Base-by-base conservation (phyloP, 2,888 invertebrate species). In the Oscheius onirici region DNA sequence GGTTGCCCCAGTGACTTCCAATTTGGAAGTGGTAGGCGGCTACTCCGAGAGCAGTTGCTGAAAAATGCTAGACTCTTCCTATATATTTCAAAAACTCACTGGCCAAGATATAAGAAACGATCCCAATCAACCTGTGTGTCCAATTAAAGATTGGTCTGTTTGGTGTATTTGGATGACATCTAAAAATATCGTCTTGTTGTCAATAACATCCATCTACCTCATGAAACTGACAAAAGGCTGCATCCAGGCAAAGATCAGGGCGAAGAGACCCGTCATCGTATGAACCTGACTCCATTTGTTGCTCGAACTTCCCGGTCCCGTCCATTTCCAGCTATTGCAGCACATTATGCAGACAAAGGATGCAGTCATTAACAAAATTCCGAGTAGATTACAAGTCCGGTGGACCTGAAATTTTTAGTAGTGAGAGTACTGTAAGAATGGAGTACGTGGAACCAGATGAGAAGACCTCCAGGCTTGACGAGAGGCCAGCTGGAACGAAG, bases 361-460 rank as follows among this genome's bases (percentile, higher is more conserved):
- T 13, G 79, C 79, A 10, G 80, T 75, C 79, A 82, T 78, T 5
- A 78, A 54, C 10, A 63, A 67, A 17, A 78, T 77, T 54, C 72
- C 82, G 44, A 80, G 54, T 22, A 81, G 49, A 54, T 82, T 82
- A 24, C 69, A 74, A 1, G 76, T 73, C 6, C 82, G 74, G 43
- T 82, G 82, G 17, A 81, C 74, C 80, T 81, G 73, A 51, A 13
- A 70, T 24, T 13, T 17, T 46, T 63, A 3, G 10, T 20, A 13
- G 1, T 60, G 15, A 5, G 41, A 61, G 10, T 10, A 22, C 13
- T 11, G 40, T 2, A 40, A 17, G 20, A 43, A 41, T 73, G 52
- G n/a, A n/a, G n/a, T 43, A 81, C 79, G 69, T 82, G 82, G 80
- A 81, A 82, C 82, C 82, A 82, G 11, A 82, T 76, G 11, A 78